These are phyloP conservation scores for Drosophila quasianomalipes DNA, from an alignment of 2,888 invertebrate species.

Conservation along the genomic window DNA sequence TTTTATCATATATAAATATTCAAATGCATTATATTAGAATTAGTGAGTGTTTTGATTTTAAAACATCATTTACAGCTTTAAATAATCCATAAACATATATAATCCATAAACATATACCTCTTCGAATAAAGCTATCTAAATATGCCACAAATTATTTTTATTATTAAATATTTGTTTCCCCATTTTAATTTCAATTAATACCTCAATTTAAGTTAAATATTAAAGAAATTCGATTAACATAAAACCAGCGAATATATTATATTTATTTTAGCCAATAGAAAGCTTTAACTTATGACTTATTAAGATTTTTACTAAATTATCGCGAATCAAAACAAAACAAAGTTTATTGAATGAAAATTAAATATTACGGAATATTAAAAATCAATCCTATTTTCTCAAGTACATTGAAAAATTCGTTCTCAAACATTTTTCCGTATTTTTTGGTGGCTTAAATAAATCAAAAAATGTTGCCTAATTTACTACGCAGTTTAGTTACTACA, in stretches of 20 bases:
- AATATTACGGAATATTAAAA: neutral
- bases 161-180: neutral
- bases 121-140: neutral
- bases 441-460: neutral
- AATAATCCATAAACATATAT: neutral
- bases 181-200: neutral
- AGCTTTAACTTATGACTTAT: fast-evolving
- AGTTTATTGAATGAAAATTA: neutral
- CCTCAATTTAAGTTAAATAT: neutral
- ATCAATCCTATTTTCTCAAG: neutral
- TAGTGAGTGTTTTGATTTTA: neutral
- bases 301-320: neutral
- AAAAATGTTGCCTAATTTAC: neutral
- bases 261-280: neutral
- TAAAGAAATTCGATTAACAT: neutral
- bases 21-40: neutral
- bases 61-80: neutral
- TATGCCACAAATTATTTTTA: neutral
- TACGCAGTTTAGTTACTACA: slow-evolving; percentile 2
- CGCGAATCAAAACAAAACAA: neutral
- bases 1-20: neutral
- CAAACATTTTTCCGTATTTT: neutral
- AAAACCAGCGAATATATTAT: neutral
- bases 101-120: neutral
- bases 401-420: neutral